Conservation (phyloP, 2,888 invertebrate species). For the Horisme vitalbata region DNA sequence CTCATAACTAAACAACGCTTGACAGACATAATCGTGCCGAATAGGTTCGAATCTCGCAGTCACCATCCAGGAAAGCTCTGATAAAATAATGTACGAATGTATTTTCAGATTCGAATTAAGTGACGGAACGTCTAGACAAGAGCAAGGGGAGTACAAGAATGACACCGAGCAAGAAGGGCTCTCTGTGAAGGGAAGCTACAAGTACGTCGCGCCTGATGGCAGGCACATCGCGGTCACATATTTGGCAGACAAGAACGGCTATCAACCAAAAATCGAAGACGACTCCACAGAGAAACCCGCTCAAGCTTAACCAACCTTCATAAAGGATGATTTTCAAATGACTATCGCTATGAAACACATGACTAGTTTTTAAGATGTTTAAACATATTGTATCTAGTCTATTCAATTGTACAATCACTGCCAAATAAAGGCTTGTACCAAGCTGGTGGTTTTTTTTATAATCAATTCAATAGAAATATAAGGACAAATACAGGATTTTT, state of each 20-base stretch:
- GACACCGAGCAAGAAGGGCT: slow-evolving; percentile 86
- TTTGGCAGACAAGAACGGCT: slow-evolving; percentile 87
- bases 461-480: too few species aligned
- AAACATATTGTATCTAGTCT: slow-evolving; percentile 36
- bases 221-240: slow-evolving; percentile 83
- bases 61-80: too few species aligned
- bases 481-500: too few species aligned
- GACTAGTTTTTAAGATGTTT: slow-evolving; percentile 44
- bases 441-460: slow-evolving; percentile 5
- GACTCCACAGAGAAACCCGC: slow-evolving; percentile 33
- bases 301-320: slow-evolving; percentile 28
- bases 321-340: slow-evolving; percentile 8
- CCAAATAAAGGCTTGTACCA: slow-evolving; percentile 40
- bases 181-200: slow-evolving; percentile 84
- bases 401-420: slow-evolving; percentile 34
- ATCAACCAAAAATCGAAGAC: slow-evolving; percentile 71
- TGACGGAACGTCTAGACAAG: slow-evolving; percentile 85
- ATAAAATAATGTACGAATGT: too few species aligned
- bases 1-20: too few species aligned
- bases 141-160: slow-evolving; percentile 85
- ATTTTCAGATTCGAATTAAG: slow-evolving; percentile 84
- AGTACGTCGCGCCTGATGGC: slow-evolving; percentile 85
- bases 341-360: slow-evolving; percentile 17
- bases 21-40: too few species aligned
- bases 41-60: too few species aligned